Conservation (phyloP, 2,113 vertebrate genomes). For the Hippocampus abdominalis region DNA sequence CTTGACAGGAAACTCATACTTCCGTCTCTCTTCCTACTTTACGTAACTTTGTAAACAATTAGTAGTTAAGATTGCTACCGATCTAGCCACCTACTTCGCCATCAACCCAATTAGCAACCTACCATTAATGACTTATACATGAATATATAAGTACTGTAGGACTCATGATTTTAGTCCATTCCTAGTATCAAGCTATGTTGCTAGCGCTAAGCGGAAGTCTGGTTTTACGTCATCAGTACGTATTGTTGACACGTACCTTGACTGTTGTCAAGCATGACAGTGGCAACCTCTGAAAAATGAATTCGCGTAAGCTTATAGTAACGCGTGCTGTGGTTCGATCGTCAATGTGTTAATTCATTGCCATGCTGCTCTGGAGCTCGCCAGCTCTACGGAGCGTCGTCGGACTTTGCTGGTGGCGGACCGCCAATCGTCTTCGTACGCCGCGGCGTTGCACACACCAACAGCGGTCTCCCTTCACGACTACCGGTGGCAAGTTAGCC, state of each 20-base stretch:
- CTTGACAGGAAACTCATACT: no score
- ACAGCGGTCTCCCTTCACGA: constrained; percentile 27
- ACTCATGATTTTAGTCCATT: no score
- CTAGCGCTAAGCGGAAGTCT: not conserved
- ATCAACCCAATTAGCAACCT: no score
- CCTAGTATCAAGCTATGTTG: not conserved
- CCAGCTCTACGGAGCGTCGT: constrained; percentile 17
- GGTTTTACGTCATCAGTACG: no score
- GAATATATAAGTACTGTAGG: no score
- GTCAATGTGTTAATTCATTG: not conserved
- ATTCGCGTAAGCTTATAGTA: not conserved
- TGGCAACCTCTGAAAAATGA: not conserved
- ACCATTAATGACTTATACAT: not conserved
- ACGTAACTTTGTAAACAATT: no score
- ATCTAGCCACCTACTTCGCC: no score
- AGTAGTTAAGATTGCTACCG: no score
- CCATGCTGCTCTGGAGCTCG: constrained; percentile 41
- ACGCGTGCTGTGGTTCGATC: not conserved
- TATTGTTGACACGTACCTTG: no score
- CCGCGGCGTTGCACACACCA: not conserved
- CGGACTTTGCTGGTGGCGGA: constrained; percentile 25
- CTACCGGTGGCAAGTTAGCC: constrained; percentile 3
- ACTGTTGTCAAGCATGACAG: not conserved
- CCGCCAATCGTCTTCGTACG: not conserved
- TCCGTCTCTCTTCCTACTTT: no score